Base-by-base conservation (phyloP, 1,140 invertebrate species). In the Aphaenogaster floridana region DNA sequence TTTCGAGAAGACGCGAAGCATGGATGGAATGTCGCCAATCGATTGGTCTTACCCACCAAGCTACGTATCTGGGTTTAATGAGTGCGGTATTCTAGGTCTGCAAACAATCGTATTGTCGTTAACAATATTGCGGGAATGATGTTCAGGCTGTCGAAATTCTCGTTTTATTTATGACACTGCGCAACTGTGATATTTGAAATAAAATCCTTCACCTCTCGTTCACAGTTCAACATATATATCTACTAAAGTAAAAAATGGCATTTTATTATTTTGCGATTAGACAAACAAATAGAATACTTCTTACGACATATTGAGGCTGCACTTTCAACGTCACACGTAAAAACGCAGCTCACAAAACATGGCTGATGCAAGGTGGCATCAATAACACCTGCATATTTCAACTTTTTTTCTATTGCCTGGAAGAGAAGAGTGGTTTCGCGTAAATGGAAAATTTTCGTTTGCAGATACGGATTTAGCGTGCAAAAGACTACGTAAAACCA, bases 1-100 rank as follows among this genome's bases (percentile, higher is more conserved):
- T 86, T 88, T 77, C 80, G 86, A 83, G 77, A 34, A 52, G 77
- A 64, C 59, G 48, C 64, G 45, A 9, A 50, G n/a, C 28, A 48
- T 4, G 34, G 68, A 83, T 68, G 45, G n/a, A 39, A 50, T 64
- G 78, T 54, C 36, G 21, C 59, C 85, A 42, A 71, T 48, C 77
- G 76, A 84, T 76, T 39, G 69, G 45, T 54, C 64, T 54, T 42
- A 17, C 5, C 42, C 48, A n/a, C 15, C 64, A 21, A 72, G 6
- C 36, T 59, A 45, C 28, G 50, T 4, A 59, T 83, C 52, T 72
- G 66, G 28, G 13, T 74, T 83, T 72, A 59, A 83, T 48, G 52
- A 61, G 7, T 28, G 5, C 28, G 11, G 28, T 48, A 6, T 83
- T 17, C 42, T 21, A 13, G 21, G 28, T 45, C 28, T 15, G 21